Evolutionary conservation across 2,797 vertebrate species (phyloP).

Genomic region (Urophycis tenuis): DNA sequence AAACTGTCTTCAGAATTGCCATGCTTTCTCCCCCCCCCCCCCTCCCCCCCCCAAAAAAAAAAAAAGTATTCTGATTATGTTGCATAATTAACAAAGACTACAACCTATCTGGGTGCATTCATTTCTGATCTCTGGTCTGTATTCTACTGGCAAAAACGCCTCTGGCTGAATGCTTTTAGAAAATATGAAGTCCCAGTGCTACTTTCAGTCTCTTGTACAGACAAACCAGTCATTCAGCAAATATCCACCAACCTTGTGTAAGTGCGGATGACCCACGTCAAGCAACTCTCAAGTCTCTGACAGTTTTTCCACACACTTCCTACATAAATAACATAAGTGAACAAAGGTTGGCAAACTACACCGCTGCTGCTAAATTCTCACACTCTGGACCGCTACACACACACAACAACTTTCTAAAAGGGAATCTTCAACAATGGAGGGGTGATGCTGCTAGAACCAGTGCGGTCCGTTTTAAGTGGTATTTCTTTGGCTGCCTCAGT

Average conservation of each 20-base stretch:
- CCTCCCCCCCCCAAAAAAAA: neutral
- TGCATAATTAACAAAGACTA: neutral
- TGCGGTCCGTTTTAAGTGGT: neutral
- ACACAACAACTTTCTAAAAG: neutral
- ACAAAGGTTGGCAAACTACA: neutral
- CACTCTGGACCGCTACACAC: neutral
- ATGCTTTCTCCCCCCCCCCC: neutral
- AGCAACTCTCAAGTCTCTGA: neutral
- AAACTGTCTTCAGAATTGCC: neutral
- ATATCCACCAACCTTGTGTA: neutral
- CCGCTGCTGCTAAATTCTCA: neutral
- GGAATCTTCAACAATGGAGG: neutral
- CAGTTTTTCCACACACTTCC: conserved; percentile 1
- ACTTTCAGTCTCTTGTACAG: neutral
- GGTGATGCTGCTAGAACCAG: neutral
- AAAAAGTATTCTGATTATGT: neutral
- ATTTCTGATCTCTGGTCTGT: neutral
- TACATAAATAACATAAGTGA: neutral
- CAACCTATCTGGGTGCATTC: neutral
- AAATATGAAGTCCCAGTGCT: neutral
- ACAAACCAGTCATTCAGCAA: neutral
- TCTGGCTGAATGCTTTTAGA: neutral
- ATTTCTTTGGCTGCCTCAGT: neutral
- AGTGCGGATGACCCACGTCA: neutral
- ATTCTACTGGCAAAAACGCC: neutral